Evolutionary conservation across 2,797 vertebrate genomes (phyloP).

Genomic region (Anabas testudineus): DNA sequence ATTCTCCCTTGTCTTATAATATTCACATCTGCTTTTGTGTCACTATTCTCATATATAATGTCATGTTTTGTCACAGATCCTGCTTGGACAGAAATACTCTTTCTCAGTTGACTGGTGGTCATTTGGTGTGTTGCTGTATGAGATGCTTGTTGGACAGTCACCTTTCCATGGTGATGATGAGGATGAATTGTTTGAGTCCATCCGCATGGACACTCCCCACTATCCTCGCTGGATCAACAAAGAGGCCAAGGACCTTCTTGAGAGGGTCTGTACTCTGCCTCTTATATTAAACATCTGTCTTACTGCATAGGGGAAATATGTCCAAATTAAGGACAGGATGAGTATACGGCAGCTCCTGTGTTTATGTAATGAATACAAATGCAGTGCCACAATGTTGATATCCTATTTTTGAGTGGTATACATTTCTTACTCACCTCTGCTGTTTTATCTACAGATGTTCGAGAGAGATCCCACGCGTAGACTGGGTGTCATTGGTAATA

Average conservation of each 20-base stretch:
- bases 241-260: constrained; percentile 93
- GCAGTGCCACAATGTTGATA: not conserved
- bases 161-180: constrained; percentile 98
- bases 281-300: not conserved
- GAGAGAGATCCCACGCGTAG: constrained; percentile 91
- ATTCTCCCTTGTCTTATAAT: not conserved
- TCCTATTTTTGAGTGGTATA: not conserved
- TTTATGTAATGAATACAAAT: not conserved
- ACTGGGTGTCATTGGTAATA: constrained; percentile 91
- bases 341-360: not conserved
- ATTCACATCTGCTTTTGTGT: not conserved
- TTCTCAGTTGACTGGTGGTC: constrained; percentile 99
- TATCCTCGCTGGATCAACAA: constrained; percentile 98
- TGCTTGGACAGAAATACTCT: constrained; percentile 93
- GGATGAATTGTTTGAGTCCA: constrained; percentile 97
- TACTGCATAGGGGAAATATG: not conserved
- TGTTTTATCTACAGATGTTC: constrained; percentile 87
- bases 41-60: not conserved
- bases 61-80: constrained; percentile 84
- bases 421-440: not conserved
- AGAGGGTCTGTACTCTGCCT: constrained; percentile 84
- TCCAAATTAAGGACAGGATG: not conserved
- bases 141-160: constrained; percentile 98
- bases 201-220: constrained; percentile 94
- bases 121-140: constrained; percentile 95